A percentile compares a stretch with the other conserved stretches of the same genome.
Conservation (phyloP, 2,113 vertebrate genomes). For the Channa maculata region DNA sequence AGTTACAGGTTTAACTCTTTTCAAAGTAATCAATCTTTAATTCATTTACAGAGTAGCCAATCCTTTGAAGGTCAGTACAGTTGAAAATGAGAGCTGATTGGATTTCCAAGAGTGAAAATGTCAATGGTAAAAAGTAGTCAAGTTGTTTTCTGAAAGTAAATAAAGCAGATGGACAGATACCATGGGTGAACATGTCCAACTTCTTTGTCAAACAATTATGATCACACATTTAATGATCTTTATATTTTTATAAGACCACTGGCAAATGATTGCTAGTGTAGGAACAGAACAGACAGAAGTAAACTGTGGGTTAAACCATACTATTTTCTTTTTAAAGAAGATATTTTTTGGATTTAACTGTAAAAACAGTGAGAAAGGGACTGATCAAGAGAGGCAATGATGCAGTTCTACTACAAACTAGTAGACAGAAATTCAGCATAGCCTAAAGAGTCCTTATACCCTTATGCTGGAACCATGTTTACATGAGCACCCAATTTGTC, state of each 20-base stretch:
- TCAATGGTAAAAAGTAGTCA: neutral
- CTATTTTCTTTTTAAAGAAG: neutral
- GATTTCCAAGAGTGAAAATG: constrained; percentile 11
- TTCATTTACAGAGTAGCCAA: constrained; percentile 18
- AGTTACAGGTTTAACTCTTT: constrained; percentile 1
- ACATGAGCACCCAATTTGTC: too few relatives aligned
- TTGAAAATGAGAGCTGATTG: constrained; percentile 1
- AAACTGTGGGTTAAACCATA: neutral
- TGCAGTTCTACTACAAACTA: neutral
- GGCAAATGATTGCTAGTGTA: neutral
- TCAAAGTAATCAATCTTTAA: constrained; percentile 7
- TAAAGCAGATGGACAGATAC: neutral
- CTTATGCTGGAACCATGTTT: too few relatives aligned
- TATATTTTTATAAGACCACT: too few relatives aligned
- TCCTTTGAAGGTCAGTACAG: neutral
- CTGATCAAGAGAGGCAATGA: constrained; percentile 24
- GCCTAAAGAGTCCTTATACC: too few relatives aligned
- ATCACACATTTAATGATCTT: constrained; percentile 1
- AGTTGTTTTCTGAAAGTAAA: constrained; percentile 23
- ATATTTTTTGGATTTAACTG: neutral
- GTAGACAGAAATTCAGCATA: too few relatives aligned
- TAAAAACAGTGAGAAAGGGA: neutral
- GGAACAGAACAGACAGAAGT: neutral
- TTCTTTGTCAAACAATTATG: constrained; percentile 7
- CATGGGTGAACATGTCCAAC: neutral